Conservation (phyloP, 2,888 invertebrate species). For the Caenorhabditis plicata region DNA sequence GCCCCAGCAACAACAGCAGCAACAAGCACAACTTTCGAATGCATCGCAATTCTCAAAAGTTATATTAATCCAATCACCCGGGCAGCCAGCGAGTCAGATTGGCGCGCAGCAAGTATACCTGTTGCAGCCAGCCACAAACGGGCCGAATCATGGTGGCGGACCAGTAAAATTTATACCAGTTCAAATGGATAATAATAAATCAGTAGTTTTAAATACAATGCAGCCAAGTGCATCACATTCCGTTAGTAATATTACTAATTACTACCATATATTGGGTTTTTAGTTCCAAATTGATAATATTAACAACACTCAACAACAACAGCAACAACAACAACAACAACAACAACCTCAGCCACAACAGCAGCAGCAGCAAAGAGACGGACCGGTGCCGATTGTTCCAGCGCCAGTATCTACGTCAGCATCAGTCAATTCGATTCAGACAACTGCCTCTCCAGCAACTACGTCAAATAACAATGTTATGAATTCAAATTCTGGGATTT, state of each 20-base stretch:
- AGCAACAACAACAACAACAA: slow-evolving; percentile 7
- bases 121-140: slow-evolving; percentile 22
- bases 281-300: too few relatives aligned
- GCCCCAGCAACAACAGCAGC: too few relatives aligned
- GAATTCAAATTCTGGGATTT: not conserved
- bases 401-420: slow-evolving; percentile 12
- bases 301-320: slow-evolving; percentile 8
- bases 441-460: slow-evolving; percentile 4
- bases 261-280: not conserved
- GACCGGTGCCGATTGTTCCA: slow-evolving; percentile 26
- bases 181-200: slow-evolving; percentile 23
- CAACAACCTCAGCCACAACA: slow-evolving; percentile 10
- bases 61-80: not conserved
- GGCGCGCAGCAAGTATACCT: slow-evolving; percentile 25
- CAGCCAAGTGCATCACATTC: slow-evolving; percentile 9
- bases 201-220: slow-evolving; percentile 14
- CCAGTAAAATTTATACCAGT: slow-evolving; percentile 38
- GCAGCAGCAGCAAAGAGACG: slow-evolving; percentile 14
- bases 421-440: slow-evolving; percentile 12
- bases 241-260: not conserved
- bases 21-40: too few relatives aligned
- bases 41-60: too few relatives aligned
- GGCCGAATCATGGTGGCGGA: not conserved
- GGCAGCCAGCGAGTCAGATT: not conserved
- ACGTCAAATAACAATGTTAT: slow-evolving; percentile 1